Evolutionary conservation across 2,797 vertebrate species (phyloP), one percentile per base, ranked within the genome.

Genomic region (Mycteria americana): DNA sequence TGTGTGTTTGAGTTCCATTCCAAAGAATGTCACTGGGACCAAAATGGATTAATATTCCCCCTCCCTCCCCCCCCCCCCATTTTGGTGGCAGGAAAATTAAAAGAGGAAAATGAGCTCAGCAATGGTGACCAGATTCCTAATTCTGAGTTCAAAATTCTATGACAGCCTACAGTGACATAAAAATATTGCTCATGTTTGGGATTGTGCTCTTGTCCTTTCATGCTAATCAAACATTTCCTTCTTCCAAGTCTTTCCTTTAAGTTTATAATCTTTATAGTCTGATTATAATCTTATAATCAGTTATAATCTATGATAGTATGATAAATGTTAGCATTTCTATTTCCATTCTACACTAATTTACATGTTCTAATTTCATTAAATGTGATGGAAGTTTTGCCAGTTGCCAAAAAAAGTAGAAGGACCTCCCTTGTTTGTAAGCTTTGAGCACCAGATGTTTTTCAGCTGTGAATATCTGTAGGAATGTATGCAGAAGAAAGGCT

Each of bases 61-160:
- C 15, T 9, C 4, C 1, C 15, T n/a, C 54, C 7, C 0, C 12
- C 54, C 7, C 0, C 12, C 15, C 7, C 4, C 1, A 8, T 39
- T 62, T 51, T 63, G 0, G 10, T 69, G n/a, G 4, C 19, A 91
- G 62, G 37, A 51, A 25, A 89, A 67, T 77, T 18, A 80, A 37
- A 73, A 67, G 9, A 59, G 23, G 15, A 70, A 64, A 77, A 54
- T 25, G 7, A 77, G 5, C 9, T 79, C 72, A 64, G 6, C 9
- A 76, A 12, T 5, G 23, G 9, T 86, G 69, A 64, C 9, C 9
- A 56, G 24, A 48, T 65, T 24, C 21, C 18, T 73, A 57, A 45
- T 17, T 48, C 25, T 53, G 46, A 86, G 37, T 4, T 74, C n/a
- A 70, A 23, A 45, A 13, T 45, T 53, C 28, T 21, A 11, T 17